phyloP scores from a whole-genome alignment of 2,888 invertebrate genomes.

The Diaprepes abbreviatus region DNA sequence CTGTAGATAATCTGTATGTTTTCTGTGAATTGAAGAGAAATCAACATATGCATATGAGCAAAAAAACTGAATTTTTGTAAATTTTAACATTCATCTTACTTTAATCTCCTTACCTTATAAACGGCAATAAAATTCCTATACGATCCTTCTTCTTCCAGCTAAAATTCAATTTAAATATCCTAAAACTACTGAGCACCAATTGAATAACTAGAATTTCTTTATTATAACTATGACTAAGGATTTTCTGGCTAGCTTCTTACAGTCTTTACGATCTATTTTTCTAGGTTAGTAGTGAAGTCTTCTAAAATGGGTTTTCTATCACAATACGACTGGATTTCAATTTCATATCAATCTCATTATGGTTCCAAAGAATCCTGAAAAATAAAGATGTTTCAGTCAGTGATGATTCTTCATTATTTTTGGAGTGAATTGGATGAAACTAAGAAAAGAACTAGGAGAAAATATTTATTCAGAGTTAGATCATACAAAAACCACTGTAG shows the following conservation, averaged over 20 bases:
- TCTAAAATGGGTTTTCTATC: conserved; percentile 40
- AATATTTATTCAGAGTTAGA: too few species aligned
- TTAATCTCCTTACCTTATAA: neutral
- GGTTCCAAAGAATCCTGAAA: conserved; percentile 36
- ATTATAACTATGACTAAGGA: conserved; percentile 28
- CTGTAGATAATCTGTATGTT: too few species aligned
- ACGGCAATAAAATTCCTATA: neutral
- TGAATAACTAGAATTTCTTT: conserved; percentile 27
- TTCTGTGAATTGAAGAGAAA: too few species aligned
- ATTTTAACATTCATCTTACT: too few species aligned
- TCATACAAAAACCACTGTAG: too few species aligned
- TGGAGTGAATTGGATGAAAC: too few species aligned
- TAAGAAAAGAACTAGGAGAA: too few species aligned
- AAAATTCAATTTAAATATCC: conserved; percentile 9
- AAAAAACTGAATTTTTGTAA: too few species aligned
- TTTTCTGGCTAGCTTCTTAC: conserved; percentile 41
- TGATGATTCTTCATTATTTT: neutral
- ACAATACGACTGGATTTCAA: conserved; percentile 39
- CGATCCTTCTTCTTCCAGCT: neutral
- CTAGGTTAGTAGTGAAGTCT: conserved; percentile 10
- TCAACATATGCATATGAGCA: too few species aligned
- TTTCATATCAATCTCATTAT: conserved; percentile 24
- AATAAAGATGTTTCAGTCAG: neutral
- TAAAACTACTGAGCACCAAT: conserved; percentile 42
- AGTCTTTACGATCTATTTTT: conserved; percentile 35